Base-by-base conservation (phyloP, 1,140 invertebrate species). In the Pygmarrhopalites habei region DNA sequence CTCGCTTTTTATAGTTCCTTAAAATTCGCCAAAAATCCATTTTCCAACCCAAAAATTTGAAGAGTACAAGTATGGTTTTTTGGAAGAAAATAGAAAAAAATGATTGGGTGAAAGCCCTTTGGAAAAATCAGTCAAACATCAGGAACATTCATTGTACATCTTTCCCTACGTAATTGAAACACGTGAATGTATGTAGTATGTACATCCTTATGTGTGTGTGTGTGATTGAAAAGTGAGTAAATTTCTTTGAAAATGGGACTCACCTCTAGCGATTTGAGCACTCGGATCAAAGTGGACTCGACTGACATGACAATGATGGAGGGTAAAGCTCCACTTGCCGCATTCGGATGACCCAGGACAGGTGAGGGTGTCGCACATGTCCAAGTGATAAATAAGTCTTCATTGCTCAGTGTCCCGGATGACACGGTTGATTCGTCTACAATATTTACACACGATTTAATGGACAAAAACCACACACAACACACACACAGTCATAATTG, bases 341-440 rank as follows among this genome's bases (percentile, higher is more conserved):
- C 35, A 62, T 63, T 35, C 44, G 66, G 52, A 62, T 60, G 65
- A 4, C 69, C 73, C 14, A 73, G 61, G 2, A 80, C 75, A 3
- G 72, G 65, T 29, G 71, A 72, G 0, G 79, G 78, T 19, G 79
- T 73, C 7, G 79, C 71, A 1, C 79, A 81, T 4, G 80, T 81
- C 65, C 74, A 70, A 12, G 74, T 73, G 30, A 81, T 81, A 72
- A 79, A 81, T n/a, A 73, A 72, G 58, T 81, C 79, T 70, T 81
- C 80, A 29, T 71, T 69, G 19, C 69, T 47, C 63, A 74, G 55
- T 63, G 71, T 55, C 58, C 72, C 68, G 70, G 58, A 59, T 58
- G 71, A 35, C 58, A 73, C 30, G 57, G 72, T 53, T 61, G 72
- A 55, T 56, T 77, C 76, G 43, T 77, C 77, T 78, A 71, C 28